phyloP scores from a whole-genome alignment of 2,113 vertebrate species.

The Caretta caretta region DNA sequence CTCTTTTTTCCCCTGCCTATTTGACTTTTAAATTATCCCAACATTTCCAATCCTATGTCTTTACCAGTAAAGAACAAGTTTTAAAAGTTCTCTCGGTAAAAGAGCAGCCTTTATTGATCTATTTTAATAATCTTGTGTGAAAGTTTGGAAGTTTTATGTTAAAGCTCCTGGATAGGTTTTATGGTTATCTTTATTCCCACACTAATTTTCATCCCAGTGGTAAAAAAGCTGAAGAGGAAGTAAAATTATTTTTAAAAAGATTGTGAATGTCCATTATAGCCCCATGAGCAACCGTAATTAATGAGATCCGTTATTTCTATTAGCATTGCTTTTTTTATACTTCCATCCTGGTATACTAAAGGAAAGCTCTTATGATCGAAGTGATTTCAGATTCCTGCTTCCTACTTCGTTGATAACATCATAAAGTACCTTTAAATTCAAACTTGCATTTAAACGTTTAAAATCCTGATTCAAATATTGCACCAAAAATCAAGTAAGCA shows the following conservation, averaged over 20 bases:
- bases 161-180: neutral
- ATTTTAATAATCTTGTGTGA: neutral
- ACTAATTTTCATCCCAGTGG: conserved; percentile 5
- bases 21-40: conserved; percentile 51
- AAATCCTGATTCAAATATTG: neutral
- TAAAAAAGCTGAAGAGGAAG: conserved; percentile 5
- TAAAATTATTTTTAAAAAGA: neutral
- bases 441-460: neutral
- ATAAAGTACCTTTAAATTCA: neutral
- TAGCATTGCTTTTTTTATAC: conserved; percentile 6
- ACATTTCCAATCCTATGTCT: neutral
- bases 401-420: neutral
- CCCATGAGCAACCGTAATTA: conserved; percentile 28
- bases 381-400: neutral
- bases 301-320: conserved; percentile 26
- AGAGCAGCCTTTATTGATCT: neutral
- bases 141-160: neutral
- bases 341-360: neutral
- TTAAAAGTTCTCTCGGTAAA: neutral
- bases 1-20: conserved; percentile 30
- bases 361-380: neutral
- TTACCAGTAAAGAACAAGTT: conserved; percentile 2
- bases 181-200: neutral
- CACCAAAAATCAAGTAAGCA: neutral
- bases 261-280: neutral